Percentiles rank a stretch among this genome's conserved stretches.
These are phyloP conservation scores for Anguilla marmorata DNA, from an alignment of 2,797 vertebrate genomes.

Conservation along the genomic window DNA sequence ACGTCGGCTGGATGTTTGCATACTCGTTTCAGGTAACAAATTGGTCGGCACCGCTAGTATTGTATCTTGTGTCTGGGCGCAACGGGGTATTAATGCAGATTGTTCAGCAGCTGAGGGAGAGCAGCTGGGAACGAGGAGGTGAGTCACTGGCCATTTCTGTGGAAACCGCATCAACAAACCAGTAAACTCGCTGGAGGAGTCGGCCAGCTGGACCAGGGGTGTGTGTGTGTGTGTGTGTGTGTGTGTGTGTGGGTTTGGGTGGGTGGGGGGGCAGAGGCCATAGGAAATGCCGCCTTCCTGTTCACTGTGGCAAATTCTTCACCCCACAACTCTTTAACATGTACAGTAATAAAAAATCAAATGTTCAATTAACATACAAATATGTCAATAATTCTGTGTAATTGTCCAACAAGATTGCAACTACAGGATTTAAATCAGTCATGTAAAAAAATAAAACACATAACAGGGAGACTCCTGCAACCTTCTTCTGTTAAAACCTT, in stretches of 20 bases:
- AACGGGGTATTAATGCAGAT: constrained; percentile 68
- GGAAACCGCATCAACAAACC: constrained; percentile 61
- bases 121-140: constrained; percentile 61
- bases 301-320: neutral
- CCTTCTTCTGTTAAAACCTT: neutral
- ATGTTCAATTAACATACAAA: neutral
- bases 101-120: constrained; percentile 54
- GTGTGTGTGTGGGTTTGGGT: neutral
- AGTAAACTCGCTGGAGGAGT: constrained; percentile 32
- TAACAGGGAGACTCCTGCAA: neutral
- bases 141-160: constrained; percentile 53
- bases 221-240: too few species aligned
- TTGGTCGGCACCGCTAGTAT: neutral
- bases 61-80: constrained; percentile 44
- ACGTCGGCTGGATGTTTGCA: neutral
- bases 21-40: constrained; percentile 4
- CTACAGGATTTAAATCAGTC: neutral
- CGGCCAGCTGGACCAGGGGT: neutral
- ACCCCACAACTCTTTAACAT: constrained; percentile 12
- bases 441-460: neutral
- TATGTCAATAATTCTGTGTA: neutral
- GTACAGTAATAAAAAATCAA: neutral
- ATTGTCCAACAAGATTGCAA: neutral
- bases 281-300: neutral
- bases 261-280: neutral